Conservation (phyloP, 2,888 invertebrate species). For the Leuctra nigra region DNA sequence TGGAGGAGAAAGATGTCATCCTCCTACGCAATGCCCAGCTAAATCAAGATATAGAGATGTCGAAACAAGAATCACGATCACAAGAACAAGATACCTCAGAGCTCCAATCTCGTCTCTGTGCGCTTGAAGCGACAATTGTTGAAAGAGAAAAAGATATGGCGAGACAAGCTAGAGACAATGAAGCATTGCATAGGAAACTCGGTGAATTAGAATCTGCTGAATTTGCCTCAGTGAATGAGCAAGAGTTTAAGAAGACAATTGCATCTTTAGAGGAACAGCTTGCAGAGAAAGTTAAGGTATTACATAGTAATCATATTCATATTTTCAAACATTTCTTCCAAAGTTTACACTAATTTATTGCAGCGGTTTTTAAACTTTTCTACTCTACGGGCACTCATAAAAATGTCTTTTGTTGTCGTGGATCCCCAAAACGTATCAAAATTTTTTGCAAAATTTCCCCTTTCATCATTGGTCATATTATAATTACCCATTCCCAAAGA, state of each 20-base stretch:
- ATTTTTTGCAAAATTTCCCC: too few species aligned
- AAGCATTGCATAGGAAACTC: slow-evolving; percentile 29
- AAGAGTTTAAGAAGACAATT: slow-evolving; percentile 45
- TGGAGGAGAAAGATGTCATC: slow-evolving; percentile 67
- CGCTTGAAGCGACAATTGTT: slow-evolving; percentile 33
- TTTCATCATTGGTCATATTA: too few species aligned
- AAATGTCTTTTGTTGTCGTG: too few species aligned
- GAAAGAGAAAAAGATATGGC: slow-evolving; percentile 45
- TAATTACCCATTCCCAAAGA: too few species aligned
- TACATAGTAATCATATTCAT: too few species aligned
- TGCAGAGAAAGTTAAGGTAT: slow-evolving; percentile 56
- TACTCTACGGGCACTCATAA: too few species aligned
- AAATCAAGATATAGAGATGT: slow-evolving; percentile 71
- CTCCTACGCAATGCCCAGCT: slow-evolving; percentile 73
- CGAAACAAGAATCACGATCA: slow-evolving; percentile 63
- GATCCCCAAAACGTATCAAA: too few species aligned
- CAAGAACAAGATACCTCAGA: slow-evolving; percentile 60
- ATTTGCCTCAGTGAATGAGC: slow-evolving; percentile 36
- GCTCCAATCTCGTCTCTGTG: slow-evolving; percentile 50
- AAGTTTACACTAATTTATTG: too few species aligned
- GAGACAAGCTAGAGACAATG: slow-evolving; percentile 38
- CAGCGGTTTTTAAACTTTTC: too few species aligned
- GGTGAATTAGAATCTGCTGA: slow-evolving; percentile 37
- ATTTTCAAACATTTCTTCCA: too few species aligned
- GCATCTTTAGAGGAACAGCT: slow-evolving; percentile 54